Evolutionary conservation across 64 coral and sea anemone genomes (phyloP).

Genomic region (Porites lutea): DNA sequence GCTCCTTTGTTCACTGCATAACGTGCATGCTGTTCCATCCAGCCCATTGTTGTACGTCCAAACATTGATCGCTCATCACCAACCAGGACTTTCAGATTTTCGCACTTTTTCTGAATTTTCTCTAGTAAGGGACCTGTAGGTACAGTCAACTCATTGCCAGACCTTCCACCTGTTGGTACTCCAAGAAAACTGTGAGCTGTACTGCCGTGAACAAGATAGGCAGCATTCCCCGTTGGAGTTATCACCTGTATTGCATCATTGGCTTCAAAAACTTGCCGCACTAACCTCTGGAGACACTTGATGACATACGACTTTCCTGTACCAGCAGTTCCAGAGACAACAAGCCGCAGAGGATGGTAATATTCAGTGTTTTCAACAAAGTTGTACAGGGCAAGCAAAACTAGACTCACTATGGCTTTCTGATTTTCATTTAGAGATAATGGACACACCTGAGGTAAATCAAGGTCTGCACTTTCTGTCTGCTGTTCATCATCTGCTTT

Average conservation of each 20-base stretch:
- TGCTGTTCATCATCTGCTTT: not conserved
- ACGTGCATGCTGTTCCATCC: constrained; percentile 50
- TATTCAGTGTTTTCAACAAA: constrained; percentile 2
- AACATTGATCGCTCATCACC: constrained; percentile 52
- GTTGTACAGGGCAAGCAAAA: constrained; percentile 31
- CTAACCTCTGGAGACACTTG: constrained; percentile 32
- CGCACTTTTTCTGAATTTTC: constrained; percentile 30
- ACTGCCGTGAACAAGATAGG: constrained; percentile 9
- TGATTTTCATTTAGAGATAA: constrained; percentile 38
- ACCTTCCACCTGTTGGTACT: constrained; percentile 31
- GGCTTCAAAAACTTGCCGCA: constrained; percentile 12
- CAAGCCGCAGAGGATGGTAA: constrained; percentile 24
- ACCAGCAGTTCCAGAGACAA: constrained; percentile 42
- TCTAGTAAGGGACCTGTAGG: constrained; percentile 35
- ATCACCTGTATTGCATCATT: constrained; percentile 46
- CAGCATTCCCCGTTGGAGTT: constrained; percentile 41
- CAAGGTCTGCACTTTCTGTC: not conserved
- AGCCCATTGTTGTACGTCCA: constrained; percentile 44
- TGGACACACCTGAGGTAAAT: not conserved
- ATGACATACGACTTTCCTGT: constrained; percentile 61
- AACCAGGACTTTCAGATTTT: constrained; percentile 47
- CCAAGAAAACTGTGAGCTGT: constrained; percentile 52
- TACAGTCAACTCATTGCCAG: constrained; percentile 24
- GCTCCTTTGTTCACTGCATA: constrained; percentile 40
- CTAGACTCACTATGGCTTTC: constrained; percentile 23